phyloP scores from a whole-genome alignment of 2,888 invertebrate species.

The Pristionchus fissidentatus region DNA sequence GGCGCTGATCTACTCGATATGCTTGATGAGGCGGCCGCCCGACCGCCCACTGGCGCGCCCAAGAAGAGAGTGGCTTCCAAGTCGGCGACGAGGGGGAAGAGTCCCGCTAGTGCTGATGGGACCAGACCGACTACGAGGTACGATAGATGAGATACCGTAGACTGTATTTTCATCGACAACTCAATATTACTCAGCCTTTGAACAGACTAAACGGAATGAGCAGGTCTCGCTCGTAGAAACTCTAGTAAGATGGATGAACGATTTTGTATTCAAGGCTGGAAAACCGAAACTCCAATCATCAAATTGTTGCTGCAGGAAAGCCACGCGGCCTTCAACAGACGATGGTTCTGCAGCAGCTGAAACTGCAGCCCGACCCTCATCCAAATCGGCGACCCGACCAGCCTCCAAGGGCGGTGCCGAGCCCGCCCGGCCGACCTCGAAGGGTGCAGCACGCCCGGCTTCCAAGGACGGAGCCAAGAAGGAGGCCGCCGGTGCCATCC shows the following conservation, averaged over 20 bases:
- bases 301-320: too few species aligned
- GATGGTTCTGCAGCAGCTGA: neutral
- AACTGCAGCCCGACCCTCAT: neutral
- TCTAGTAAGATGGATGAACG: too few species aligned
- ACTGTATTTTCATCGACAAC: too few species aligned
- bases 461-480: neutral
- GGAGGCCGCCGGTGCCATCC: conserved; percentile 1
- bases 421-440: conserved; percentile 5
- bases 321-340: neutral
- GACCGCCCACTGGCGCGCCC: conserved; percentile 56
- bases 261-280: too few species aligned
- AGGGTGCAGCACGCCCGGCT: neutral
- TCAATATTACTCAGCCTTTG: too few species aligned
- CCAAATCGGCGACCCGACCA: conserved; percentile 6
- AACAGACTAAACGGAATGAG: too few species aligned
- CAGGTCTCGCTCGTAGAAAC: too few species aligned
- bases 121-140: neutral
- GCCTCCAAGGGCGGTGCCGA: neutral
- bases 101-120: conserved; percentile 8
- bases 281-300: too few species aligned
- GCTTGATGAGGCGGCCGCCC: conserved; percentile 72
- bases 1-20: conserved; percentile 71
- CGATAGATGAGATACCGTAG: too few species aligned
- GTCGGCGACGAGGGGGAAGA: neutral
- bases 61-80: conserved; percentile 47